Evolutionary conservation across 2,113 vertebrate species (phyloP).

Genomic region (Microcebus murinus): DNA sequence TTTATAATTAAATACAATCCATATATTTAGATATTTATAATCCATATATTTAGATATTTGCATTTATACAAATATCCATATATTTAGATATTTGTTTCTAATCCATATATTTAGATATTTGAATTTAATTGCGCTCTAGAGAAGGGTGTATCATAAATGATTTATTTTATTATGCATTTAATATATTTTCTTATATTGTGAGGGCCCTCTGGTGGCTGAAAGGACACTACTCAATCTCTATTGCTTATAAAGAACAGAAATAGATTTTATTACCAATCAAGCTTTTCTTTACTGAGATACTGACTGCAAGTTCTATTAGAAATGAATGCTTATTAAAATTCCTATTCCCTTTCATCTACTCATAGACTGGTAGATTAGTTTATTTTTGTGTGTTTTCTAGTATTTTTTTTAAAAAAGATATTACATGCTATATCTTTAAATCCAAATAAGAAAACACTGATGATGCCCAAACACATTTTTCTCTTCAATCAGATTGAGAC

Average conservation of each 20-base stretch:
- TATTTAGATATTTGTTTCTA: neutral
- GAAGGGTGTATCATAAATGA: neutral
- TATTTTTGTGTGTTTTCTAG: neutral
- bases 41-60: neutral
- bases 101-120: neutral
- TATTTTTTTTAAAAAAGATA: neutral
- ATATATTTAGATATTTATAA: neutral
- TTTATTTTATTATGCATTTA: constrained; percentile 6
- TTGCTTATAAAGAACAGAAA: neutral
- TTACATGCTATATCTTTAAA: neutral
- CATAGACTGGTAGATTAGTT: neutral
- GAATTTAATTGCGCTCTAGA: neutral
- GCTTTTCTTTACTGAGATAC: neutral
- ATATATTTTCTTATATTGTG: constrained; percentile 31
- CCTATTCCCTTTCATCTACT: neutral
- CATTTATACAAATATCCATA: no score
- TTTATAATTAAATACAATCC: neutral
- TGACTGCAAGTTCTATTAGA: constrained; percentile 6
- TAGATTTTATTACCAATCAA: neutral
- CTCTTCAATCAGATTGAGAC: neutral
- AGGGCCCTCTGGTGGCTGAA: constrained; percentile 71
- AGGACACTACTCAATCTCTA: neutral
- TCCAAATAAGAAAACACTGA: neutral
- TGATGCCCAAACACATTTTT: neutral
- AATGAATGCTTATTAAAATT: constrained; percentile 18